Conservation (phyloP, 2,888 invertebrate genomes). For the Drosophila pseudotakahashii region DNA sequence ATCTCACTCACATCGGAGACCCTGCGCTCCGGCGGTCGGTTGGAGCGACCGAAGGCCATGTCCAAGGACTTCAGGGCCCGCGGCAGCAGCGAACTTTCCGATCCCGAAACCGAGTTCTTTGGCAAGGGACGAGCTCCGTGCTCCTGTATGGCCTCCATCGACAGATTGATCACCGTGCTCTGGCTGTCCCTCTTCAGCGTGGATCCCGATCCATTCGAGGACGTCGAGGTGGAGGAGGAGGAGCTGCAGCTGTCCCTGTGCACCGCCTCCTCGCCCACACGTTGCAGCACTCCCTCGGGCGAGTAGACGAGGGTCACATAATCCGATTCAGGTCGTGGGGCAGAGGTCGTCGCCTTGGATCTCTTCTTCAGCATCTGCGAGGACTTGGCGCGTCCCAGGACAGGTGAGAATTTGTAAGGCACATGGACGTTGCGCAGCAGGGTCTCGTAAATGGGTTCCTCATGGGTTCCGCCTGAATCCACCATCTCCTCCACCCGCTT, state of each 20-base stretch:
- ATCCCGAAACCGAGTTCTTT: slow-evolving; percentile 75
- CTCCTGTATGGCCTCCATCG: slow-evolving; percentile 52
- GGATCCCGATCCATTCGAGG: slow-evolving; percentile 51
- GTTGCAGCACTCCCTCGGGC: slow-evolving; percentile 78
- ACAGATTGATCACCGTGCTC: slow-evolving; percentile 67
- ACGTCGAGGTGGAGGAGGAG: slow-evolving; percentile 50
- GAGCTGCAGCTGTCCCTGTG: slow-evolving; percentile 68
- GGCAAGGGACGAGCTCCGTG: slow-evolving; percentile 42
- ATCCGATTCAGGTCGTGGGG: slow-evolving; percentile 83
- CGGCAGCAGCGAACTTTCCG: slow-evolving; percentile 79
- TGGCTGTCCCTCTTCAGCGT: slow-evolving; percentile 78
- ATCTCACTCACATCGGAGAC: slow-evolving; percentile 83
- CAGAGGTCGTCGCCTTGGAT: slow-evolving; percentile 38
- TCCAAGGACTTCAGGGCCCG: slow-evolving; percentile 79
- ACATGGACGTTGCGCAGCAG: slow-evolving; percentile 84
- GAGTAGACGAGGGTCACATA: slow-evolving; percentile 83
- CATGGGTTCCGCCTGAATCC: slow-evolving; percentile 24
- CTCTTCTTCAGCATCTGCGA: slow-evolving; percentile 78
- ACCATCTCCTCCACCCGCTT: slow-evolving; percentile 6
- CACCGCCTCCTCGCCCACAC: slow-evolving; percentile 77
- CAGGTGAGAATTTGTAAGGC: slow-evolving; percentile 84
- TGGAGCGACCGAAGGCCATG: slow-evolving; percentile 74
- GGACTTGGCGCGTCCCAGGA: slow-evolving; percentile 82
- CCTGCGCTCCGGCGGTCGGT: slow-evolving; percentile 81
- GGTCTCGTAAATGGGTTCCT: slow-evolving; percentile 84